Percentiles rank a stretch among this genome's conserved stretches.
Evolutionary conservation across 2,888 invertebrate genomes (phyloP).

Genomic region (Eurois occulta): DNA sequence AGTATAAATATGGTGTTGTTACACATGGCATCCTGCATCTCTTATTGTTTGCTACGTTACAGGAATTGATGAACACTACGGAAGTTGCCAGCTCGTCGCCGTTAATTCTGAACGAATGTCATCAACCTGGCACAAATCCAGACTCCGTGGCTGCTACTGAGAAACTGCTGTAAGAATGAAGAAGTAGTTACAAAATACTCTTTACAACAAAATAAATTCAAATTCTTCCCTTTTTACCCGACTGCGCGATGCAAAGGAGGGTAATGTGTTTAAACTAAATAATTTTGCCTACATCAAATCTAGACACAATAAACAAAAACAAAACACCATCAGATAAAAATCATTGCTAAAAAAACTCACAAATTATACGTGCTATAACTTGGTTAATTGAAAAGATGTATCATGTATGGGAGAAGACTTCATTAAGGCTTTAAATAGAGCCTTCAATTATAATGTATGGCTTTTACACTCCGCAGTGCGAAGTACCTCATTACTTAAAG

Average conservation of each 20-base stretch:
- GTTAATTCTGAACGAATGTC: too few species aligned
- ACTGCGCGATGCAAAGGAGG: too few species aligned
- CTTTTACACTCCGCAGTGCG: conserved; percentile 50
- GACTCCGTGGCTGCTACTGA: too few species aligned
- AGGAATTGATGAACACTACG: too few species aligned
- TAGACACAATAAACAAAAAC: not conserved
- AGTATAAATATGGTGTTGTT: not conserved
- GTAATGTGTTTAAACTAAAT: too few species aligned
- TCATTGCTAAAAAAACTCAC: conserved; percentile 27
- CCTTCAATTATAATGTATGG: conserved; percentile 51
- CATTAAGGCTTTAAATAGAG: conserved; percentile 60
- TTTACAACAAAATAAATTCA: not conserved
- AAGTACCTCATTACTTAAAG: conserved; percentile 65
- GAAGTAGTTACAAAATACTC: not conserved
- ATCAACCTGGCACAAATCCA: too few species aligned
- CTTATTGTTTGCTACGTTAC: too few species aligned
- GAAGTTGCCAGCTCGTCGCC: too few species aligned
- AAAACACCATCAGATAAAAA: conserved; percentile 18
- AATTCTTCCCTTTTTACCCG: too few species aligned
- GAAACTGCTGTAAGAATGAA: too few species aligned
- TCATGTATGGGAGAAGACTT: conserved; percentile 63
- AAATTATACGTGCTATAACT: conserved; percentile 33
- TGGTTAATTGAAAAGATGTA: conserved; percentile 64
- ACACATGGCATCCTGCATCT: not conserved
- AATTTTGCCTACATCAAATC: not conserved